Evolutionary conservation across 2,113 vertebrate species (phyloP), one percentile per base, ranked within the genome.

Genomic region (Sarotherodon lohbergeri): DNA sequence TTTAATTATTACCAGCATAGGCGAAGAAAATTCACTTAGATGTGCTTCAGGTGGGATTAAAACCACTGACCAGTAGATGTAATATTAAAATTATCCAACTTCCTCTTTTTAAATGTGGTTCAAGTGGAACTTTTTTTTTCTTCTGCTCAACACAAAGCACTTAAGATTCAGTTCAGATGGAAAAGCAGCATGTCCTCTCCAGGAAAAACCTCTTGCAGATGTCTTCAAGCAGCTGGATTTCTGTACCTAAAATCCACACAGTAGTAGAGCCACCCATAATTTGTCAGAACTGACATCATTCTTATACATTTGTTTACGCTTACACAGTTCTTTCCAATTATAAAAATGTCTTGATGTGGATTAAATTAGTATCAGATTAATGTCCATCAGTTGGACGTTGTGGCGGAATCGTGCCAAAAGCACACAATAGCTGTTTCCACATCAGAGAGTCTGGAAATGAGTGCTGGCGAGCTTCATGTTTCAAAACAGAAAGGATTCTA

Each of bases 101-200:
- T 79, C 57, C 66, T 46, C 22, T 4, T 32, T 85, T 73, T 81
- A 83, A 81, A 88, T 71, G 22, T 22, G n/a, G 12, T 66, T 48
- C 2, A 4, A 82, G 56, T 63, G 27, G 48, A 43, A 61, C 36
- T 86, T 36, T 46, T 80, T 36, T 36, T 56, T 85, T 52, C 43
- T 32, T 32, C 1, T 22, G 0, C 1, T n/a, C 79, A 68, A 46
- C 81, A 55, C 73, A 78, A 78, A 78, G 46, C 83, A 57, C 32
- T 82, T 80, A 81, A 22, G 68, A 86, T 89, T 79, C 83, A 83
- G 87, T 87, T 91, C 63, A 85, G 73, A 85, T 87, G 71, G 54
- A 46, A 54, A 84, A 80, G 50, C 81, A 59, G 52, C 41, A 50
- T 34, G 46, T 32, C 73, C 17, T 89, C 73, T 52, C 83, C 3